Conservation (phyloP, 2,113 vertebrate species). For the Pedetes capensis region DNA sequence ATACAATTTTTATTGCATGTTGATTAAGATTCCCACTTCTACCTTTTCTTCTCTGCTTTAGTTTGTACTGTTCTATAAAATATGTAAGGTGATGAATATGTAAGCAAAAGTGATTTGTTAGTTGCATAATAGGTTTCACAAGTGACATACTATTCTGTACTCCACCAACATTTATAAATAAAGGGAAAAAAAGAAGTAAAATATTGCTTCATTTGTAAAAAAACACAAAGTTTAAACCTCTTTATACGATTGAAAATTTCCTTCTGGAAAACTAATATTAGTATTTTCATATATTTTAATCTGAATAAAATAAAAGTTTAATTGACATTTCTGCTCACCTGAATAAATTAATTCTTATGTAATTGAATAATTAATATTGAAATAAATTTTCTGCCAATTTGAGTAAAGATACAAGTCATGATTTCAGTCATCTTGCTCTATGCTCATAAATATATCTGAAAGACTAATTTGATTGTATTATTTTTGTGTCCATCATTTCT, state of each 20-base stretch:
- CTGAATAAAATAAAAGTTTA: constrained; percentile 26
- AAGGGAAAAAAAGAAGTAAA: not conserved
- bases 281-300: constrained; percentile 13
- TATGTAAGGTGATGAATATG: too few species aligned
- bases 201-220: not conserved
- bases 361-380: constrained; percentile 48
- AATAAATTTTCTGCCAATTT: constrained; percentile 44
- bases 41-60: too few species aligned
- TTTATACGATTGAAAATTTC: not conserved
- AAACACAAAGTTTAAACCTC: not conserved
- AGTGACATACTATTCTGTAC: too few species aligned
- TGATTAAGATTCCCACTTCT: too few species aligned
- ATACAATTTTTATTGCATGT: too few species aligned
- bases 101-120: too few species aligned
- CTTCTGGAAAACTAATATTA: not conserved
- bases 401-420: constrained; percentile 28
- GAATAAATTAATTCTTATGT: not conserved
- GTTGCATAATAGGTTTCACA: too few species aligned
- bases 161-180: too few species aligned
- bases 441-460: not conserved
- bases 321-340: constrained; percentile 11
- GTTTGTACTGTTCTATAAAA: too few species aligned
- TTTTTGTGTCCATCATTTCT: constrained; percentile 21
- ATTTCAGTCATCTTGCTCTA: not conserved
- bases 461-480: constrained; percentile 21